Conservation (phyloP, 2,797 vertebrate species). For the Tapirus indicus region DNA sequence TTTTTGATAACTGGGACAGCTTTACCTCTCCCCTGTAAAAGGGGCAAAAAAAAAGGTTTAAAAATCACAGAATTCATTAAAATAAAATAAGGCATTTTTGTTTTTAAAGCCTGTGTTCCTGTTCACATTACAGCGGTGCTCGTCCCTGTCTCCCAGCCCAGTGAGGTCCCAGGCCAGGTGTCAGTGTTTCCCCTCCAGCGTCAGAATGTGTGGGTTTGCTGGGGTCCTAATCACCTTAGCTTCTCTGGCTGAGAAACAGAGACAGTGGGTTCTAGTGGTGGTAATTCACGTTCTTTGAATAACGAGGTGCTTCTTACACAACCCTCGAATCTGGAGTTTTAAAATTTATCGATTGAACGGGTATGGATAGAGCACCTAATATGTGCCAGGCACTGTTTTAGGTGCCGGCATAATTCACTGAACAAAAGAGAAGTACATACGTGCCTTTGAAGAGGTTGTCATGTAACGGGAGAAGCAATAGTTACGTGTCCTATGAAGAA, state of each 20-base stretch:
- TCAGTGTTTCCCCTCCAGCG: neutral
- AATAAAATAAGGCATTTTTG: conserved; percentile 76
- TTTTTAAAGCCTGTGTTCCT: neutral
- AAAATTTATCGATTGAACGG: neutral
- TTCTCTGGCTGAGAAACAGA: neutral
- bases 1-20: conserved; percentile 84
- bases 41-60: neutral
- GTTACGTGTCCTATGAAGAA: neutral
- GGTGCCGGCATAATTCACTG: neutral
- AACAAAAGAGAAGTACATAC: neutral
- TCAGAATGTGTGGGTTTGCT: neutral
- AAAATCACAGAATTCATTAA: conserved; percentile 72
- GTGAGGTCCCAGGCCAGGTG: neutral
- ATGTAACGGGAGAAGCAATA: neutral
- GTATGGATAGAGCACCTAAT: neutral
- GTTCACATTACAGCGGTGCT: neutral
- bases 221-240: neutral
- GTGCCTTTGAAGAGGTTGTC: neutral
- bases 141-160: neutral
- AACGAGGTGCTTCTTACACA: neutral
- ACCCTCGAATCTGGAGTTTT: neutral
- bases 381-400: neutral
- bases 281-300: neutral
- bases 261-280: neutral
- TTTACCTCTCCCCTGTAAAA: conserved; percentile 76